phyloP scores from a whole-genome alignment of 2,888 invertebrate species.

The Stenichneumon culpator region DNA sequence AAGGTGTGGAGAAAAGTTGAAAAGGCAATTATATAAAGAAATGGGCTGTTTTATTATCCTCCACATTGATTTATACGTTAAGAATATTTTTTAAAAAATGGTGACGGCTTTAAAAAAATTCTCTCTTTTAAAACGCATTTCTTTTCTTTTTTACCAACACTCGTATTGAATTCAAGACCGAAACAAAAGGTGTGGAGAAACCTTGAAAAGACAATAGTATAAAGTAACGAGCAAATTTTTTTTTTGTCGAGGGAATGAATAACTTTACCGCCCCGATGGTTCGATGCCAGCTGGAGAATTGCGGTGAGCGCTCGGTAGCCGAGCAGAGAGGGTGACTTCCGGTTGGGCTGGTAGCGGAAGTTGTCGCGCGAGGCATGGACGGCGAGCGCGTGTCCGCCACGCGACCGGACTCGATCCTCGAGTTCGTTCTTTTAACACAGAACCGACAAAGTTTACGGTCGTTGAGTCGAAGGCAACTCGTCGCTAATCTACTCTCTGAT shows the following conservation, averaged over 20 bases:
- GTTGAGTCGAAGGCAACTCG: neutral
- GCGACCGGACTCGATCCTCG: conserved; percentile 72
- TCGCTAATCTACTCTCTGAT: conserved; percentile 71
- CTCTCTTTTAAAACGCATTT: conserved; percentile 1
- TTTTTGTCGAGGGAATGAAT: conserved; percentile 48
- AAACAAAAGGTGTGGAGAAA: conserved; percentile 21
- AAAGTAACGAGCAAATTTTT: conserved; percentile 3
- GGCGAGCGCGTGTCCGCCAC: conserved; percentile 80
- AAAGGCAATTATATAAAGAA: no score
- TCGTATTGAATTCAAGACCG: no score
- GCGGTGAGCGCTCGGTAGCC: conserved; percentile 7
- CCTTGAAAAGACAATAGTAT: conserved; percentile 15
- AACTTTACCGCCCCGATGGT: conserved; percentile 57
- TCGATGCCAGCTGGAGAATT: conserved; percentile 59
- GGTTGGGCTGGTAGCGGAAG: conserved; percentile 74
- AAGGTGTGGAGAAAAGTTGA: no score
- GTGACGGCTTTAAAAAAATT: neutral
- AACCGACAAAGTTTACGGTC: conserved; percentile 21
- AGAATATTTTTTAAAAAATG: neutral
- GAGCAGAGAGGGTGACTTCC: conserved; percentile 45
- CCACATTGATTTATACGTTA: conserved; percentile 42
- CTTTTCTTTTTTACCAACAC: neutral
- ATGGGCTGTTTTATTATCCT: neutral
- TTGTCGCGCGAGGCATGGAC: conserved; percentile 72
- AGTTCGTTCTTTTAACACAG: conserved; percentile 47